Conservation (phyloP, 2,888 invertebrate species). For the Psococerastis gibbosa region DNA sequence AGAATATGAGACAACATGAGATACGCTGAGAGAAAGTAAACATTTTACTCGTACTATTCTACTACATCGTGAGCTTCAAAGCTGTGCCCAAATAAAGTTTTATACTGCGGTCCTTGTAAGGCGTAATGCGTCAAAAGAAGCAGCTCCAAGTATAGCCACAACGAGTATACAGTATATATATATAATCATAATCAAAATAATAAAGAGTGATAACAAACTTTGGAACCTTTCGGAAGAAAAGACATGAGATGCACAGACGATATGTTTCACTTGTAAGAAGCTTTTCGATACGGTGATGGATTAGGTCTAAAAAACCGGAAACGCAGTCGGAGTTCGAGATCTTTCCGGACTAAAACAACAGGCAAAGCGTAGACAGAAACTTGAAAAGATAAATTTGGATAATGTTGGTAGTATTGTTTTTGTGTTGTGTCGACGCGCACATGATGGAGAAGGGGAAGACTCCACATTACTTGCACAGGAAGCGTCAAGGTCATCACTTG, state of each 20-base stretch:
- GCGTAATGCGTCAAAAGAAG: constrained; percentile 8
- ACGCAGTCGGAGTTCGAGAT: constrained; percentile 85
- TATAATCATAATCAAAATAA: neutral
- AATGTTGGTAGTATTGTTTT: too few relatives aligned
- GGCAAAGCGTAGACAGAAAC: neutral
- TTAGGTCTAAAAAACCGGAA: constrained; percentile 67
- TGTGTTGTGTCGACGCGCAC: too few relatives aligned
- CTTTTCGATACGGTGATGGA: constrained; percentile 68
- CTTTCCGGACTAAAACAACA: constrained; percentile 61
- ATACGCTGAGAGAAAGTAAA: too few relatives aligned
- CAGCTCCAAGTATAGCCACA: constrained; percentile 11
- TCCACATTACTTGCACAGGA: too few relatives aligned
- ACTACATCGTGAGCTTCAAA: too few relatives aligned
- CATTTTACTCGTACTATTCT: too few relatives aligned
- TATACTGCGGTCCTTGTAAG: too few relatives aligned
- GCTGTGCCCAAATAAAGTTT: too few relatives aligned
- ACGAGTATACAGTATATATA: constrained; percentile 14
- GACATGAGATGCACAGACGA: constrained; percentile 5
- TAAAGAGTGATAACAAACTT: neutral
- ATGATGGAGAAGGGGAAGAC: too few relatives aligned
- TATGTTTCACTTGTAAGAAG: constrained; percentile 21
- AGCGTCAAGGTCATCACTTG: too few relatives aligned
- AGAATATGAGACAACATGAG: too few relatives aligned
- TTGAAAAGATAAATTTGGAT: too few relatives aligned
- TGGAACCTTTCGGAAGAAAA: constrained; percentile 1